Evolutionary conservation across 2,113 vertebrate species (phyloP), one percentile per base, ranked within the genome.

Genomic region (Phycodurus eques): DNA sequence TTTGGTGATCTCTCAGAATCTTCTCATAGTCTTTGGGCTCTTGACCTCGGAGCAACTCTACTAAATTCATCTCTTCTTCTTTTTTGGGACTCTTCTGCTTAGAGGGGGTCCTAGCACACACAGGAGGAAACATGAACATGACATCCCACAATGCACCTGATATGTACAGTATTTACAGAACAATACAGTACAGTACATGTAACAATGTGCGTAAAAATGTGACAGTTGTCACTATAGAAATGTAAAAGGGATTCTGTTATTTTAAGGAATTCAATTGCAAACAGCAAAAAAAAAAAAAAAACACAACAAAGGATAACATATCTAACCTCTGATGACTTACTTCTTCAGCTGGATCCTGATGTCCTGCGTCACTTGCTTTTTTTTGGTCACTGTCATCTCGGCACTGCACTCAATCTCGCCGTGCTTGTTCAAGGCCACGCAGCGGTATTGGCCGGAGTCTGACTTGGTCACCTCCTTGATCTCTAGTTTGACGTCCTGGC

Each of bases 21-120:
- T 93, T 96, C 85, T 99, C 98, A 68, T 97, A 99, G 68, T 99
- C 96, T 90, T 99, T 99, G 68, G 98, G 96, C 82, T 99, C 96
- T n/a, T 97, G 94, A 39, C 98, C 97, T 94, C 97, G 94, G 42
- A 99, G 94, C 84, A 99, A 84, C 81, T 96, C 96, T 84, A 99
- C 90, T 46, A 99, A 96, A 83, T 95, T 91, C 59, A 95, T 90
- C 5, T 95, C 92, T 66, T 92, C 93, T 2, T 95, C 94, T 85
- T 96, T 95, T 65, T 95, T 95, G 63, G 93, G 90, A 82, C 94
- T 95, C 85, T 95, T 97, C 90, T 92, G 94, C 88, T 96, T 95
- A 5, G 93, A 92, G 67, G 96, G 97, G 86, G 95, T 94, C 86
- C 98, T 98, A 86, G 73, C 74, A 73, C 3, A 65, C 53, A 69